Base-by-base conservation (phyloP, 2,888 invertebrate genomes). In the Drosophila suboccidentalis region DNA sequence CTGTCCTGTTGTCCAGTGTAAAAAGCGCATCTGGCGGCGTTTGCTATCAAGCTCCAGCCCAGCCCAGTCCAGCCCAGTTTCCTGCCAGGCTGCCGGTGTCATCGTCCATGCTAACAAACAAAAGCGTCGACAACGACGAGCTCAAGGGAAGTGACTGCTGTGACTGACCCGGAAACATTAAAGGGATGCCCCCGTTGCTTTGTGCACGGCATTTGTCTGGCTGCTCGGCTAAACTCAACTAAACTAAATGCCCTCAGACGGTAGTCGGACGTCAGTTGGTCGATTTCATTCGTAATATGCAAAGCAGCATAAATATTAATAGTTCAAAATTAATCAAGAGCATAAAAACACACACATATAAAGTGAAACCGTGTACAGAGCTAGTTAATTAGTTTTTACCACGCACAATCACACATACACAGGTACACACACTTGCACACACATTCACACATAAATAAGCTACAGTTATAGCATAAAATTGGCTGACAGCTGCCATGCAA, bases 121-220 rank as follows among this genome's bases (percentile, higher is more conserved):
- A 85, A 85, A 72, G 89, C 78, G 84, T 64, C 89, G 87, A 85
- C 84, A 85, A 84, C 84, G 84, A 84, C 84, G 81, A 83, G 84
- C 84, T 89, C 82, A 89, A 89, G 89, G 84, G 87, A 85, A 87
- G 85, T 81, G 82, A 85, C 84, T 85, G 89, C 84, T 89, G 85
- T 76, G 89, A 87, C 87, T 85, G 84, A 89, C 84, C 84, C 84
- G 84, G 84, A 85, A 89, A 85, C 87, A 85, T 85, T 89, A 85
- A 85, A 85, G 87, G 71, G 75, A 65, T 69, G 69, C 74, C 57
- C 43, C 79, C 66, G 51, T 65, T 77, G 66, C 78, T 81, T 78
- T 78, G 78, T 70, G 81, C 74, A 64, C 36, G 64, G 47, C 44
- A 53, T 70, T 66, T 69, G 69, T 60, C 66, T 65, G 69, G 58